These are phyloP conservation scores for Brienomyrus brachyistius DNA, from an alignment of 2,113 vertebrate genomes.

Conservation along the genomic window DNA sequence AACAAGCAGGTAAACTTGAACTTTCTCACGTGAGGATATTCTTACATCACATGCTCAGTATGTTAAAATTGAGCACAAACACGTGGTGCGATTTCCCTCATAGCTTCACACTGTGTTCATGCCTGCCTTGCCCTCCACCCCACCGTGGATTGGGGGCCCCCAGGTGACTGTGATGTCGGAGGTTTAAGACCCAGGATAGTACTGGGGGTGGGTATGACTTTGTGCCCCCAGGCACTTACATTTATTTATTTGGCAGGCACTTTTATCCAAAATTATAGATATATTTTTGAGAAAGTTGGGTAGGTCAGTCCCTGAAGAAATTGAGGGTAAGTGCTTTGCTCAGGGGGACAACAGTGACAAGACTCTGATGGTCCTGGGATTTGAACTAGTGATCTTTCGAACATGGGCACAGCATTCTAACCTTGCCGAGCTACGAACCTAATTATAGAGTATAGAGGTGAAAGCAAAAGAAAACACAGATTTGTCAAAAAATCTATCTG, in stretches of 20 bases:
- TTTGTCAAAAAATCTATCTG: neutral
- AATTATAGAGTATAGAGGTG: neutral
- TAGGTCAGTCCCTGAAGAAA: neutral
- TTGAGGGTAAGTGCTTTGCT: neutral
- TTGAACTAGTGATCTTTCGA: neutral
- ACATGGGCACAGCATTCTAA: neutral
- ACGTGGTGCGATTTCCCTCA: neutral
- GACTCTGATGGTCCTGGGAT: neutral
- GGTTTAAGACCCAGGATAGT: neutral
- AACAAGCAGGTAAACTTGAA: neutral
- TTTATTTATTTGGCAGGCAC: neutral
- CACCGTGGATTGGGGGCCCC: neutral
- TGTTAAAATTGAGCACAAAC: neutral
- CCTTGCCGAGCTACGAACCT: neutral
- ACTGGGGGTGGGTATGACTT: neutral
- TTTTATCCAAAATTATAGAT: neutral
- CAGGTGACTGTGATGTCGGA: slow-evolving; percentile 22
- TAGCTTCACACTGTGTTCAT: neutral
- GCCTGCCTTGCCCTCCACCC: neutral
- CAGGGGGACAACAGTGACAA: neutral
- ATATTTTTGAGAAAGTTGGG: neutral
- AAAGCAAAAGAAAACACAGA: neutral
- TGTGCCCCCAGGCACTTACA: neutral
- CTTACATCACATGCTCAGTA: neutral
- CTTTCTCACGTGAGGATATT: neutral